A percentile compares a stretch with the other conserved stretches of the same genome.
Conservation (phyloP, 2,113 vertebrate genomes). For the Stomatorhinus ivindoensis region DNA sequence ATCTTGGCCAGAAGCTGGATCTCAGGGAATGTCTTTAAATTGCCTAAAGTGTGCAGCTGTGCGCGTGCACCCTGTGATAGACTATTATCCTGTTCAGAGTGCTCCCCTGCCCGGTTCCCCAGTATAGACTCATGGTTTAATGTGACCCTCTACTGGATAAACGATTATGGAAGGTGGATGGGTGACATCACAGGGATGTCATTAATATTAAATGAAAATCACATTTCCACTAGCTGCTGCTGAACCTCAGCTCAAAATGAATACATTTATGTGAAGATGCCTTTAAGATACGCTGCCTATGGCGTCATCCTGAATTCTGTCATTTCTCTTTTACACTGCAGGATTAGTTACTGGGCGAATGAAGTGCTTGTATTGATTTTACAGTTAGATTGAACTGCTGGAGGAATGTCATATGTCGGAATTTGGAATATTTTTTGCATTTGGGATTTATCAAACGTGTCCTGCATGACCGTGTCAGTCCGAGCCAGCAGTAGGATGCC, state of each 20-base stretch:
- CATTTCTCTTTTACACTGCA: slow-evolving; percentile 38
- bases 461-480: background rate
- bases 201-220: background rate
- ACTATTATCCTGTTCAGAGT: background rate
- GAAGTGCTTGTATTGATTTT: slow-evolving; percentile 57
- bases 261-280: background rate
- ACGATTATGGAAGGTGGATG: background rate
- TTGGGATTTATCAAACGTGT: background rate
- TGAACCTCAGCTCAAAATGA: background rate
- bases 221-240: background rate
- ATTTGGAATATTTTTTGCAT: slow-evolving; percentile 27
- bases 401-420: slow-evolving; percentile 51
- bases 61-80: background rate
- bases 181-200: background rate
- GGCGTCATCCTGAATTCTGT: slow-evolving; percentile 27
- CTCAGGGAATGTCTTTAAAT: background rate
- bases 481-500: background rate
- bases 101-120: background rate
- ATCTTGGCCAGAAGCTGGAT: background rate
- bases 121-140: background rate
- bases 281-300: background rate
- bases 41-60: background rate
- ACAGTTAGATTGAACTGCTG: slow-evolving; percentile 55
- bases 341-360: slow-evolving; percentile 22
- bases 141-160: background rate